Conservation (phyloP, 1,140 invertebrate genomes). For the Temnothorax curvispinosus region DNA sequence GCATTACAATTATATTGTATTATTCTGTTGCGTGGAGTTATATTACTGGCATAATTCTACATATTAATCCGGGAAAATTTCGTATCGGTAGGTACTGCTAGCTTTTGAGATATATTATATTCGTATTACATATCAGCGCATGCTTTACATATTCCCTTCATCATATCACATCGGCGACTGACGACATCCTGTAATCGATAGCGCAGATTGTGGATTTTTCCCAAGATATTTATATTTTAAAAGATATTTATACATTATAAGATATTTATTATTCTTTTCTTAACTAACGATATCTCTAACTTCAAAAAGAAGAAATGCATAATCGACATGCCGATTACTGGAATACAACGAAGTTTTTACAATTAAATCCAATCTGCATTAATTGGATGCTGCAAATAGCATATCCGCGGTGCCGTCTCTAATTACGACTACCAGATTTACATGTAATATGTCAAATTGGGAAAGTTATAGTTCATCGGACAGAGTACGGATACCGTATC, state of each 20-base stretch:
- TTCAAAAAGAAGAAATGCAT: not conserved
- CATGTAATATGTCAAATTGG: not conserved
- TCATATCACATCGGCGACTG: too few species aligned
- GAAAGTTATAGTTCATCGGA: not conserved
- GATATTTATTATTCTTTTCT: not conserved
- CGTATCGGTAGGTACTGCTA: not conserved
- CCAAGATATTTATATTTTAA: not conserved
- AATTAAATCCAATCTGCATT: slow-evolving; percentile 3
- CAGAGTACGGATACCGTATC: not conserved
- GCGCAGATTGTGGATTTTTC: not conserved
- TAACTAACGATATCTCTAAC: not conserved
- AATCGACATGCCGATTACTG: not conserved
- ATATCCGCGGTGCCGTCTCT: not conserved
- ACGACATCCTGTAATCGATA: not conserved
- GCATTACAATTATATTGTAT: not conserved
- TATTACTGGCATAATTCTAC: not conserved
- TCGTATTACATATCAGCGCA: not conserved
- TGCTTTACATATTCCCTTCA: not conserved
- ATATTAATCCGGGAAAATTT: slow-evolving; percentile 5
- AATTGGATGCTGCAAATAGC: not conserved
- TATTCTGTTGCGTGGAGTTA: not conserved
- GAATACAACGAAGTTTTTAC: not conserved
- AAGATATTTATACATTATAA: not conserved
- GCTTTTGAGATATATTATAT: not conserved
- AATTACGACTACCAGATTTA: slow-evolving; percentile 10